Conservation (phyloP, 1,140 invertebrate species). For the Paralvinella palmiformis region DNA sequence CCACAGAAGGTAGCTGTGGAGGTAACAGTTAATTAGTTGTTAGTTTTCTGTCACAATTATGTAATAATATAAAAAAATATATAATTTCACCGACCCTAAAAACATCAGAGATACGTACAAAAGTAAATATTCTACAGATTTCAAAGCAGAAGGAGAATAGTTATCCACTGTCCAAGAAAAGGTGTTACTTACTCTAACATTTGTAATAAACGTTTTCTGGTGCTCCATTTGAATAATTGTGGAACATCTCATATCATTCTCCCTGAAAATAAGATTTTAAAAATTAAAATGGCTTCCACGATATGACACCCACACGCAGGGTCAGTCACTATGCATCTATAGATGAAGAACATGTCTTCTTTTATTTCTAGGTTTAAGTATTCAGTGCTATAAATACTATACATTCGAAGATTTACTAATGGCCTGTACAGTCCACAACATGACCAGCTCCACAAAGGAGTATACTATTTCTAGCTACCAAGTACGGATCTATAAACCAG, state of each 20-base stretch:
- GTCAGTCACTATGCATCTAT: neutral
- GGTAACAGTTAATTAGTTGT: neutral
- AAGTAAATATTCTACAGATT: neutral
- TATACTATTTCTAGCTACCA: too few species aligned
- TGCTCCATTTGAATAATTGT: neutral
- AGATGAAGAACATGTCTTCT: neutral
- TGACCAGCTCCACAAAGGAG: neutral
- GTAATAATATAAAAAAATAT: neutral
- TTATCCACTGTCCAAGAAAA: neutral
- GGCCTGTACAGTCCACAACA: neutral
- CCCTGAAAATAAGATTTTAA: constrained; percentile 1
- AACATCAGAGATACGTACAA: neutral
- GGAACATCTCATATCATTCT: neutral
- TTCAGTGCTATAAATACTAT: neutral
- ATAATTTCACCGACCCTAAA: neutral
- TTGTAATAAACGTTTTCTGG: neutral
- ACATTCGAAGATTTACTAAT: neutral
- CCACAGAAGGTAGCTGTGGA: neutral
- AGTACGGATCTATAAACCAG: too few species aligned
- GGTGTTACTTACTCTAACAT: neutral
- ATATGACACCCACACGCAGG: neutral
- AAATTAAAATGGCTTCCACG: neutral
- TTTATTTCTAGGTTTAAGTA: neutral
- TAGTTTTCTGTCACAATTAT: neutral
- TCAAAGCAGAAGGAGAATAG: neutral